phyloP scores from a whole-genome alignment of 1,140 invertebrate species.

The Tribolium castaneum region DNA sequence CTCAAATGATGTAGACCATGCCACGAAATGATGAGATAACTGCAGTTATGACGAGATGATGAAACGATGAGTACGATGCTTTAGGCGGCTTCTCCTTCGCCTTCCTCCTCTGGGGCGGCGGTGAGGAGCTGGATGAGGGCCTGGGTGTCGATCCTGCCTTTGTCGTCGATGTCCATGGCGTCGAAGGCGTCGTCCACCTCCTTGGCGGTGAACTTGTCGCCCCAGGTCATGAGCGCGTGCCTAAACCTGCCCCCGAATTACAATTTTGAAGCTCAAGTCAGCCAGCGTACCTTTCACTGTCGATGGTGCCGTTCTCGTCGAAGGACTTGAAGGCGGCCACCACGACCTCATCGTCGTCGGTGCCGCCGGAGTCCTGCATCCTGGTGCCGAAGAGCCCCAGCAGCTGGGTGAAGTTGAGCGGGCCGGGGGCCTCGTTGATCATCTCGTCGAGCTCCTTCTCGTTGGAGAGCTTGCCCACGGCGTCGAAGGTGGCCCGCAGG shows the following conservation, averaged over 20 bases:
- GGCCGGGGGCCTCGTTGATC: slow-evolving; percentile 89
- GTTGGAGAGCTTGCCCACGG: slow-evolving; percentile 88
- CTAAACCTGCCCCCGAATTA: slow-evolving; percentile 77
- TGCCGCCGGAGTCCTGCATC: slow-evolving; percentile 81
- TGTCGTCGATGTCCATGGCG: slow-evolving; percentile 94
- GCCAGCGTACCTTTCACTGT: slow-evolving; percentile 77
- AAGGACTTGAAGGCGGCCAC: slow-evolving; percentile 96
- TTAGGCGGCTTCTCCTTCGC: slow-evolving; percentile 73
- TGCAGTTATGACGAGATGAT: slow-evolving; percentile 37
- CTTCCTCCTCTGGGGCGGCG: slow-evolving; percentile 80
- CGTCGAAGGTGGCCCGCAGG: slow-evolving; percentile 94
- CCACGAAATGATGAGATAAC: slow-evolving; percentile 34
- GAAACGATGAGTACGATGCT: not conserved
- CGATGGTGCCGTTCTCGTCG: slow-evolving; percentile 90
- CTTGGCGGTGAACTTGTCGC: slow-evolving; percentile 93
- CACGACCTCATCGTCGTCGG: slow-evolving; percentile 95
- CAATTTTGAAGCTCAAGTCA: not conserved
- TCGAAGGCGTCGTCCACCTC: slow-evolving; percentile 96
- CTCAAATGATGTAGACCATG: slow-evolving; percentile 29
- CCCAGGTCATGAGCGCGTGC: slow-evolving; percentile 94
- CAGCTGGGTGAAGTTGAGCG: slow-evolving; percentile 96
- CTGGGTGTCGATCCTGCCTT: slow-evolving; percentile 91
- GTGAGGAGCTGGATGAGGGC: slow-evolving; percentile 90
- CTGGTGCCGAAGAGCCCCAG: slow-evolving; percentile 91
- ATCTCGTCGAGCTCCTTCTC: slow-evolving; percentile 94